Evolutionary conservation across 2,797 vertebrate species (phyloP).

Genomic region (Coreius guichenoti): DNA sequence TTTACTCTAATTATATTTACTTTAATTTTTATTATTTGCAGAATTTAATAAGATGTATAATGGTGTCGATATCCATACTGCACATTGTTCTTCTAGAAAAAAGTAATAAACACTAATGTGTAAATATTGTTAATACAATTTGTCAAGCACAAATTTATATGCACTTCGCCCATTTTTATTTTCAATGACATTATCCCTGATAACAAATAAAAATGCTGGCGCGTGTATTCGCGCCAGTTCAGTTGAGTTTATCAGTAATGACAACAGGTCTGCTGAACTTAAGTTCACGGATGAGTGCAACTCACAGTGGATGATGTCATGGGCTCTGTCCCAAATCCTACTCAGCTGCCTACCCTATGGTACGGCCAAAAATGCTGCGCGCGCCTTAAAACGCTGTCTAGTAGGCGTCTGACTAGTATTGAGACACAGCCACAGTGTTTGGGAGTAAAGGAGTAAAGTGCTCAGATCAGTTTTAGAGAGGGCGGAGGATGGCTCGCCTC

Average conservation of each 20-base stretch:
- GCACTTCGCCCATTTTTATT: neutral
- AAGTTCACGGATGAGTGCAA: conserved; percentile 5
- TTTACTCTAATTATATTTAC: too few relatives aligned
- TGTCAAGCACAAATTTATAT: neutral
- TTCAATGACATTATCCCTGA: neutral
- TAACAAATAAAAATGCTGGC: conserved; percentile 4
- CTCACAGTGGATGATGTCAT: conserved; percentile 38
- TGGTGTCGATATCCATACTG: neutral
- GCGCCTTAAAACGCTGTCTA: neutral
- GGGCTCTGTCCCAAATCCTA: neutral
- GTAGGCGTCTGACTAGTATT: neutral
- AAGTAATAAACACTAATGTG: neutral
- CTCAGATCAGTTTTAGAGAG: neutral
- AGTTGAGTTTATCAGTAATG: conserved; percentile 34
- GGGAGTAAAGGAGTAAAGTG: conserved; percentile 29
- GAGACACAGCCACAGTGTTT: neutral
- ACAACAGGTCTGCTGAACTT: conserved; percentile 44
- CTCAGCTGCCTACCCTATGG: neutral
- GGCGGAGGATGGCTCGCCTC: conserved; percentile 19
- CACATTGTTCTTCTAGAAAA: neutral
- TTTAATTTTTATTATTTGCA: neutral
- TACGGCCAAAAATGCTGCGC: neutral
- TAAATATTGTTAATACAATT: neutral
- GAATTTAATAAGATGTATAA: neutral
- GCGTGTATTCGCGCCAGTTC: neutral